These are phyloP conservation scores for Muscicapa adusta DNA, from an alignment of 2,113 vertebrate genomes.

Conservation along the genomic window DNA sequence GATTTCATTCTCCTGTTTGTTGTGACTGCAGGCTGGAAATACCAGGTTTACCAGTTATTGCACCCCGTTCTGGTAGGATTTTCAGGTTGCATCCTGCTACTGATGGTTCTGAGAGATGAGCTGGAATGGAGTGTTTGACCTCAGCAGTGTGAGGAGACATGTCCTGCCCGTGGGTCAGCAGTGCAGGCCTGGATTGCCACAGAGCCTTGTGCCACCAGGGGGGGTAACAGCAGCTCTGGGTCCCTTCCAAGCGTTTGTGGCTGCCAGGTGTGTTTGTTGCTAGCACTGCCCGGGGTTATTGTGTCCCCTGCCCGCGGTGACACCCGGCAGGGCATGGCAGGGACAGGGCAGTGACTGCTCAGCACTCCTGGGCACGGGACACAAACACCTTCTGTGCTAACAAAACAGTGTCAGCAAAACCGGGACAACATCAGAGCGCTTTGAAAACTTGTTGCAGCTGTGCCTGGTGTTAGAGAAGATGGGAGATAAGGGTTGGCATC, in stretches of 20 bases:
- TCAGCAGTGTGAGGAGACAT: background rate
- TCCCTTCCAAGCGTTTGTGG: background rate
- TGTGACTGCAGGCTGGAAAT: slow-evolving; percentile 52
- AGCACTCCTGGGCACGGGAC: background rate
- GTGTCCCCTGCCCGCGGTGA: background rate
- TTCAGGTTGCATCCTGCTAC: slow-evolving; percentile 29
- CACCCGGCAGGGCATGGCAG: background rate
- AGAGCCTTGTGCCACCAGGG: background rate
- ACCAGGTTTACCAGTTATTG: slow-evolving; percentile 42
- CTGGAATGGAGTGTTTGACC: background rate
- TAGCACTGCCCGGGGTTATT: background rate
- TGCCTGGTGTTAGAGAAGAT: background rate
- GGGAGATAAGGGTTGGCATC: background rate
- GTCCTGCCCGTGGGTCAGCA: background rate
- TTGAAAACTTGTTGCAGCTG: background rate
- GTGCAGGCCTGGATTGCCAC: background rate
- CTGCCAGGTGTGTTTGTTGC: background rate
- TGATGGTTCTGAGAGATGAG: background rate
- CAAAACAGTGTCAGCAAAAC: background rate
- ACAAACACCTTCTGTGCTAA: background rate
- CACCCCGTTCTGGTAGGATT: background rate
- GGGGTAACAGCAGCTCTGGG: background rate
- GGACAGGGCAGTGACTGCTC: background rate
- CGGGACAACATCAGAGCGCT: fast-evolving
- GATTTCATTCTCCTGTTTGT: slow-evolving; percentile 33